Percentiles rank a stretch among this genome's conserved stretches.
Evolutionary conservation across 2,888 invertebrate species (phyloP).

Genomic region (Zaprionus lineosus): DNA sequence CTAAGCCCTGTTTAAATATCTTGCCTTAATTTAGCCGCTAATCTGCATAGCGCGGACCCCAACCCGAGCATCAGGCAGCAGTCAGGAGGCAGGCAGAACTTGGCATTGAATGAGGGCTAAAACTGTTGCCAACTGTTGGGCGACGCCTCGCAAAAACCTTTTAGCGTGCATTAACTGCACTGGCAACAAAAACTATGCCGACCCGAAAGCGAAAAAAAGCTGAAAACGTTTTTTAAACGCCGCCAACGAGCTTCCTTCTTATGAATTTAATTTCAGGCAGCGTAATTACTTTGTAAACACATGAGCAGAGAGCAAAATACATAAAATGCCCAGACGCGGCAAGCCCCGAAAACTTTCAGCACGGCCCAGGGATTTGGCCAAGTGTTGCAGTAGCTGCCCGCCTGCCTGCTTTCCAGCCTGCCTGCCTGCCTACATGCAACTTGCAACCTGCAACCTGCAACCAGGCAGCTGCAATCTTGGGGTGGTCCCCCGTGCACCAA

Average conservation of each 20-base stretch:
- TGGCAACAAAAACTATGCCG: slow-evolving; percentile 23
- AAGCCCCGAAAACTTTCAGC: slow-evolving; percentile 42
- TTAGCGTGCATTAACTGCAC: slow-evolving; percentile 70
- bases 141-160: slow-evolving; percentile 53
- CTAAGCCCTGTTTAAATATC: slow-evolving; percentile 72
- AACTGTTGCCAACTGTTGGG: slow-evolving; percentile 50
- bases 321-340: slow-evolving; percentile 42
- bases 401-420: too few relatives aligned
- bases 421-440: too few relatives aligned
- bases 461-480: slow-evolving; percentile 61
- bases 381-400: slow-evolving; percentile 50
- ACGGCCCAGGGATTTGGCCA: slow-evolving; percentile 66
- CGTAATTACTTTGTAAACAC: slow-evolving; percentile 81
- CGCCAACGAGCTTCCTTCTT: slow-evolving; percentile 57
- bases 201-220: slow-evolving; percentile 21
- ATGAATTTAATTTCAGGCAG: slow-evolving; percentile 80
- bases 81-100: slow-evolving; percentile 16
- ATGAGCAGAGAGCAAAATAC: slow-evolving; percentile 62
- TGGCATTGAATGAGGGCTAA: slow-evolving; percentile 46
- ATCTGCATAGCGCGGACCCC: slow-evolving; percentile 61
- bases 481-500: slow-evolving; percentile 52
- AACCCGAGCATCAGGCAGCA: slow-evolving; percentile 16
- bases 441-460: slow-evolving; percentile 17
- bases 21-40: slow-evolving; percentile 66
- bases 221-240: slow-evolving; percentile 66